Base-by-base conservation (phyloP, 1,140 invertebrate species). In the Rhyacophila brunnea region DNA sequence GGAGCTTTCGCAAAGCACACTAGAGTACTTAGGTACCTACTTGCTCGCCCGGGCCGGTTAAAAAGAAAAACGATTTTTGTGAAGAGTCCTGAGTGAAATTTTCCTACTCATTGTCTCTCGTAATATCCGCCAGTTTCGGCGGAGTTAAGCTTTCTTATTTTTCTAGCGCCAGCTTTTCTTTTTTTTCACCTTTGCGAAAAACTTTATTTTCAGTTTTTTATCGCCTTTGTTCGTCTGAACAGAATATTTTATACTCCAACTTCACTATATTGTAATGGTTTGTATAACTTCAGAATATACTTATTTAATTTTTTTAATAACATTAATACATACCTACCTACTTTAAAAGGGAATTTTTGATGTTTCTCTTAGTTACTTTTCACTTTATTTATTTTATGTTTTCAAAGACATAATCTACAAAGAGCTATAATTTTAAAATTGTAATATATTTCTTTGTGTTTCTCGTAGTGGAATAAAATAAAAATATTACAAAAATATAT, bases 81-180 rank as follows among this genome's bases (percentile, higher is more conserved):
- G n/a, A 45, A 50, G 62, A 55, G 61, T 63, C 42, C 44, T 14
- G 62, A 58, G 58, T 64, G 52, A 59, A 64, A 64, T 64, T 64
- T 64, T 64, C 62, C 57, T 64, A 60, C 62, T 64, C 62, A 64
- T 64, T 64, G 58, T 64, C 62, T 64, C 62, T 47, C 52, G 52
- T 58, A 64, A 64, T 64, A 64, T 64, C 62, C 62, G 62, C 62
- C 49, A 38, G 62, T 52, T 64, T 59, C 51, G 53, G 44, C 10
- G 32, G 42, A 51, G 51, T 45, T 50, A 58, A 45, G 60, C 47
- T 59, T 63, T 59, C 52, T 58, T 57, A 28, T 40, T 59, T 48
- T 48, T 48, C 49, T 51, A 14, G 20, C 15, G 15, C 51, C 35
- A 15, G 18, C 44, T 43, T 45, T 45, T 45, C 48, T 56, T 13